Percentiles rank a stretch among this genome's conserved stretches.
Evolutionary conservation across 1,140 invertebrate species (phyloP).

Genomic region (Cyclina sinensis): DNA sequence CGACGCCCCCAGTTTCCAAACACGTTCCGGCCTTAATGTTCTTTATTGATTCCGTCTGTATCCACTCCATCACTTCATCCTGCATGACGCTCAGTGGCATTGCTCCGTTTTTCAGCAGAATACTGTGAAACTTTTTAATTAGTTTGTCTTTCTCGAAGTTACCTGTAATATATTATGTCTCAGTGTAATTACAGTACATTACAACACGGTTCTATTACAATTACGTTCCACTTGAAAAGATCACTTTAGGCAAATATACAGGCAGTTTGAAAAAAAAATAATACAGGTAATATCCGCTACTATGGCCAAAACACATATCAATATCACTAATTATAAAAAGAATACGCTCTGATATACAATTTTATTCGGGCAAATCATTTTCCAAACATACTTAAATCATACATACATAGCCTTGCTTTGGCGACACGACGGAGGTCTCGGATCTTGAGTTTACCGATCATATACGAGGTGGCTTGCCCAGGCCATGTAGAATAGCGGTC

Average conservation of each 20-base stretch:
- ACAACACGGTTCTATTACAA: too few relatives aligned
- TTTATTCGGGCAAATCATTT: too few relatives aligned
- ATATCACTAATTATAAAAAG: background rate
- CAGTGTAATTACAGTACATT: too few relatives aligned
- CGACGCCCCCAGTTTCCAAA: background rate
- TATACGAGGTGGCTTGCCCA: conserved; percentile 86
- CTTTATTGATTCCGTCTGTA: conserved; percentile 20
- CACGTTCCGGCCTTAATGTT: background rate
- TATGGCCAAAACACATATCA: background rate
- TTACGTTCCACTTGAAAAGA: too few relatives aligned
- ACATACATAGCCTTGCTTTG: conserved; percentile 81
- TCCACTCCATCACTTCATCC: conserved; percentile 68
- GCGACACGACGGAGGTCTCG: conserved; percentile 84
- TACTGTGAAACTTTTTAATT: conserved; percentile 72
- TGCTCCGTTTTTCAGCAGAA: conserved; percentile 70
- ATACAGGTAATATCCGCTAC: background rate
- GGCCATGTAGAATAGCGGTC: conserved; percentile 87
- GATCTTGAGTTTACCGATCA: conserved; percentile 87
- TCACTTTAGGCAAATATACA: too few relatives aligned
- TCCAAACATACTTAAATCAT: too few relatives aligned
- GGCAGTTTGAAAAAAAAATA: too few relatives aligned
- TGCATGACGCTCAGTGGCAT: conserved; percentile 73
- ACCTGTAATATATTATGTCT: conserved; percentile 56
- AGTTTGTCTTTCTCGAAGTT: conserved; percentile 63
- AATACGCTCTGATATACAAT: too few relatives aligned